Evolutionary conservation across 2,888 invertebrate genomes (phyloP), one percentile per base, ranked within the genome.

Genomic region (Corythucha ciliata): DNA sequence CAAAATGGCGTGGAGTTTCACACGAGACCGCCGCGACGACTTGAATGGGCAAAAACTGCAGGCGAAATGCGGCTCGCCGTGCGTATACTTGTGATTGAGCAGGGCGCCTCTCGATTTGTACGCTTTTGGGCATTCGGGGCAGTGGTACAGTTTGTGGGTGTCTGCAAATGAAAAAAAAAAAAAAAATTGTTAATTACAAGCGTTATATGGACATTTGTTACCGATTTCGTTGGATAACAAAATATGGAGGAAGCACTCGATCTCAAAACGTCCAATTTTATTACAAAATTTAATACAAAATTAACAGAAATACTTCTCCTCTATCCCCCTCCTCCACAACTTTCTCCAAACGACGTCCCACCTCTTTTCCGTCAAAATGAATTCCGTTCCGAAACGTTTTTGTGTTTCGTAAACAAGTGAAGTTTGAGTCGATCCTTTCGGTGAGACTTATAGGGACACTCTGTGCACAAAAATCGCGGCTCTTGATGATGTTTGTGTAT

Each of bases 401-500:
- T 40, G 26, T 50, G 50, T 21, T 44, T 34, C 20, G 33, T 50
- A 27, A 42, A 42, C 4, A 50, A 16, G 18, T 50, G 50, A 27
- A 42, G 34, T 20, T 50, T 50, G n/a, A 50, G 25, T 22, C 44
- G 34, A 14, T 36, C 24, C 37, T 56, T 53, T 51, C 56, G 48
- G 40, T 53, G 53, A 7, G 53, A 52, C 55, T 39, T 52, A 41
- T 57, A 57, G 12, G 46, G 21, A 33, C 57, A 57, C 22, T 34
- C 37, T 21, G 49, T 20, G 32, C 57, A 57, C 10, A 26, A 25
- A 47, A 55, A 55, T 18, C 57, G 40, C 25, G 57, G 57, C 12
- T 55, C 57, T 41, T 54, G 48, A 24, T 54, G 46, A 32, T 54
- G 55, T 18, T 49, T 49, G n/a, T n/a, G n/a, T n/a, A n/a, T n/a